Evolutionary conservation across 2,797 vertebrate genomes (phyloP), one percentile per base, ranked within the genome.

Genomic region (Rhinatrema bivittatum): DNA sequence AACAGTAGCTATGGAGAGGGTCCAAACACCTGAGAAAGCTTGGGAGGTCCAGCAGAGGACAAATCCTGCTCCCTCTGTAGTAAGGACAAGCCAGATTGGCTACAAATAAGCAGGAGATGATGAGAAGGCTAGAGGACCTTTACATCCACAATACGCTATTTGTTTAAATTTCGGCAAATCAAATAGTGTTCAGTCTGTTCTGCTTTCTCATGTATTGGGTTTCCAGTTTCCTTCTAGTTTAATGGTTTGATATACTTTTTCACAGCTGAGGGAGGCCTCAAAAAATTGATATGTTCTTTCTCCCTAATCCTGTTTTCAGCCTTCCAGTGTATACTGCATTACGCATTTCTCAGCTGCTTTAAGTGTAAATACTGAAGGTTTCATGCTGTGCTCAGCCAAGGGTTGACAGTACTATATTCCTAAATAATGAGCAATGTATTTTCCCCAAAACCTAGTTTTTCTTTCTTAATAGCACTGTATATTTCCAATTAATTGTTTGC

Each of bases 281-380:
- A 3, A 21, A n/a, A 24, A 9, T 36, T n/a, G n/a, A 28, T 34
- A 45, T 14, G 4, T 23, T 41, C 19, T 42, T 23, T 41, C 19
- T 42, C 55, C 45, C 39, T 55, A 55, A 56, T 58, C 50, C 53
- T 31, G 14, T 65, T 65, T 59, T 56, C 50, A 62, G 36, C 32
- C 34, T 19, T 22, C 47, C 42, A 45, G 36, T 62, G 30, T 40
- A 50, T 63, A n/a, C n/a, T n/a, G n/a, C n/a, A 25, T 49, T 28
- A 28, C 7, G 72, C 7, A 14, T 51, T 56, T 64, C 62, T 62
- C 30, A 40, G 9, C 46, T 46, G 20, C 23, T 21, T 30, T 2
- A 28, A 40, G 32, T 42, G 25, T 29, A 5, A 47, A 39, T 38
- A 35, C 29, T 27, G 14, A 30, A 37, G 20, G 17, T 55, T 68